These are phyloP conservation scores for Hoplodrina ambigua DNA, from an alignment of 2,888 invertebrate genomes.

Conservation along the genomic window DNA sequence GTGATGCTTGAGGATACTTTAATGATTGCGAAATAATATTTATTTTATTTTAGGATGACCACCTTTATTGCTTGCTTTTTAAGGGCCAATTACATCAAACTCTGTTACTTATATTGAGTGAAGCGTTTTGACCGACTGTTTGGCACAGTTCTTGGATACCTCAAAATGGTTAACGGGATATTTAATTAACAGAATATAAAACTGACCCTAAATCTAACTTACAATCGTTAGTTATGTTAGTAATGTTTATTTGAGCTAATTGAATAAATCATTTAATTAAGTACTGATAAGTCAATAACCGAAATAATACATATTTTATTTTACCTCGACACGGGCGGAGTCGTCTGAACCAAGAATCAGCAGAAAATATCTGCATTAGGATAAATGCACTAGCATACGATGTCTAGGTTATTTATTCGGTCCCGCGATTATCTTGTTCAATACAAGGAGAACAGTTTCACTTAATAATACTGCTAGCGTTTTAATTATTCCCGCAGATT, in stretches of 20 bases:
- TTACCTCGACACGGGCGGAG: constrained; percentile 48
- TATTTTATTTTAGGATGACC: background rate
- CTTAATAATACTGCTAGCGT: constrained; percentile 80
- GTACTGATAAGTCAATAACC: constrained; percentile 18
- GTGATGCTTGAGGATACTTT: constrained; percentile 6
- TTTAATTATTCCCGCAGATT: constrained; percentile 80
- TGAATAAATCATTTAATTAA: constrained; percentile 6
- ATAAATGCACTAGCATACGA: constrained; percentile 43
- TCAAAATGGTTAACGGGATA: background rate
- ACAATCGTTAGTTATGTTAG: background rate
- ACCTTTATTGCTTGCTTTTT: background rate
- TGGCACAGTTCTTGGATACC: background rate
- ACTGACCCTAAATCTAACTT: background rate
- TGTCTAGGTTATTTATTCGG: constrained; percentile 59
- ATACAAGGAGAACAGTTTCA: constrained; percentile 75
- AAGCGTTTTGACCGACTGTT: background rate
- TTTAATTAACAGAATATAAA: background rate
- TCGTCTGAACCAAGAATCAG: constrained; percentile 42
- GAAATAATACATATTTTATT: constrained; percentile 19
- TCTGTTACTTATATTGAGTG: too few species aligned
- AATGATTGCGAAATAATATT: background rate
- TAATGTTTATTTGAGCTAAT: background rate
- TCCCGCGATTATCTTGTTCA: constrained; percentile 82
- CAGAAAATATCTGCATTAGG: constrained; percentile 49
- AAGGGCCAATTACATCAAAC: background rate